Evolutionary conservation across 2,797 vertebrate species (phyloP).

Genomic region (Hydrolagus colliei): DNA sequence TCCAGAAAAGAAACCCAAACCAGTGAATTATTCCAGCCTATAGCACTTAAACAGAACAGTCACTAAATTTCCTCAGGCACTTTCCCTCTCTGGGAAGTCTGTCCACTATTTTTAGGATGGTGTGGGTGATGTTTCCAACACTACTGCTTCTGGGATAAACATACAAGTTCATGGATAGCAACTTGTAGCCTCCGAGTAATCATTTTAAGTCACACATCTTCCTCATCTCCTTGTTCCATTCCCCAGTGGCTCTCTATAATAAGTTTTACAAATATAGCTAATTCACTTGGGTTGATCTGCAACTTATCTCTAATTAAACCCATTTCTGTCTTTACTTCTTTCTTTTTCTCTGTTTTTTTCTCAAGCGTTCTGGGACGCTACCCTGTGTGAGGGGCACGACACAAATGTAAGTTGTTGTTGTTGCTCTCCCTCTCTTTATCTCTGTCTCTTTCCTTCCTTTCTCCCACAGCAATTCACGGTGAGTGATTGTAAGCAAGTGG

Average conservation of each 20-base stretch:
- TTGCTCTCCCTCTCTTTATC: too few species aligned
- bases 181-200: background rate
- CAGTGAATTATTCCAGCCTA: constrained; percentile 14
- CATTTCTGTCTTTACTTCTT: background rate
- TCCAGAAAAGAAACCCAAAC: background rate
- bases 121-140: background rate
- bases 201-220: background rate
- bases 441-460: too few species aligned
- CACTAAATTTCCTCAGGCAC: background rate
- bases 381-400: background rate
- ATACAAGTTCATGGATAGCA: background rate
- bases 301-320: background rate
- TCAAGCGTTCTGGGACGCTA: background rate
- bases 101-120: background rate
- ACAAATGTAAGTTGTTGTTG: too few species aligned
- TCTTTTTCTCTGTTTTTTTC: background rate
- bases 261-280: background rate
- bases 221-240: too few species aligned
- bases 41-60: background rate
- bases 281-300: background rate
- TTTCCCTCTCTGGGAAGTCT: background rate
- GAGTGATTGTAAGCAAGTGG: too few species aligned
- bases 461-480: too few species aligned
- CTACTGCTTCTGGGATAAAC: background rate
- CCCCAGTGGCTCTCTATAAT: background rate